A percentile compares a stretch with the other conserved stretches of the same genome.
Conservation (phyloP, 2,888 invertebrate species). For the Diarsia mendica region DNA sequence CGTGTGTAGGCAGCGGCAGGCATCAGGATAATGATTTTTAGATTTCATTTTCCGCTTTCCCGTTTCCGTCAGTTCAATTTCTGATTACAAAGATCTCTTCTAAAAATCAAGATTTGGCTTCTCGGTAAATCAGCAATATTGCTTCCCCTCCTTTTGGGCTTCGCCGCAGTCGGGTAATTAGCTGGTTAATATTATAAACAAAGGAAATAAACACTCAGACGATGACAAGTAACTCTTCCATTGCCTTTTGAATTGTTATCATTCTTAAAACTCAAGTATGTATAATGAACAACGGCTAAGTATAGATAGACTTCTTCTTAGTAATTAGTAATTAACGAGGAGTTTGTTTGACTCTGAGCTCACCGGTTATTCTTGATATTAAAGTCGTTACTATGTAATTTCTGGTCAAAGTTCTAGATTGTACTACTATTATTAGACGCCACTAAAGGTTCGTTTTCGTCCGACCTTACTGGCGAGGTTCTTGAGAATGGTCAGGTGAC, state of each 20-base stretch:
- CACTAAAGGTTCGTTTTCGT: neutral
- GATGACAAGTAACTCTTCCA: neutral
- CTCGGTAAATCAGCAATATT: too few species aligned
- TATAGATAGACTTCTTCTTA: conserved; percentile 14
- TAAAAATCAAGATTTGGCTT: neutral
- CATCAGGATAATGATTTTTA: too few species aligned
- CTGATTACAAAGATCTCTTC: neutral
- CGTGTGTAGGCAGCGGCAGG: too few species aligned
- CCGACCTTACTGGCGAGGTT: neutral
- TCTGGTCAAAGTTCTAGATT: neutral
- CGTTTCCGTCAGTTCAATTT: neutral
- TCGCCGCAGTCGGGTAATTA: too few species aligned
- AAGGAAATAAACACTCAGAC: neutral
- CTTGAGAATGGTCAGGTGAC: neutral
- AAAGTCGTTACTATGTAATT: neutral
- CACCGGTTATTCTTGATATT: neutral
- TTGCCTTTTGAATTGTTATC: conserved; percentile 4
- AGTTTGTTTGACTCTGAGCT: conserved; percentile 8
- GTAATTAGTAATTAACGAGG: neutral
- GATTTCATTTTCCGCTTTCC: too few species aligned
- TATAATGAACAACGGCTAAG: neutral
- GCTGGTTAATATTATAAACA: neutral
- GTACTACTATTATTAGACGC: neutral
- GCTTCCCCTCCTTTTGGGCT: too few species aligned
- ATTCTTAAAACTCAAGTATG: conserved; percentile 11